These are phyloP conservation scores for Oryzias dopingdopingensis DNA, from an alignment of 2,797 vertebrate genomes.

Conservation along the genomic window DNA sequence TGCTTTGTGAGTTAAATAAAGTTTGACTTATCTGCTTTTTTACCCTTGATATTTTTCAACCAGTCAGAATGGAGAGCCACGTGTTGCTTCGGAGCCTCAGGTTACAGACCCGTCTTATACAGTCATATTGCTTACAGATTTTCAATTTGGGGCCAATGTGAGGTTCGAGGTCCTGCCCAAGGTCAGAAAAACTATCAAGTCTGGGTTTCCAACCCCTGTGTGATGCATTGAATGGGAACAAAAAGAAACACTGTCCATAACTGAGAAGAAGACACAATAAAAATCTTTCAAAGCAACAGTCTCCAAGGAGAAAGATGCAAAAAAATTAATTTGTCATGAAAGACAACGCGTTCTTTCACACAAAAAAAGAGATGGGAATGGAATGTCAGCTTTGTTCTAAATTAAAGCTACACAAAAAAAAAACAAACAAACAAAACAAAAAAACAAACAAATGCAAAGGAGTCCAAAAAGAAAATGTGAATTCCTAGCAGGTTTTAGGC, in stretches of 20 bases:
- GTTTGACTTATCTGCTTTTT: too few species aligned
- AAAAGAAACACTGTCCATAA: slow-evolving; percentile 37
- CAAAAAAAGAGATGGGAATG: slow-evolving; percentile 23
- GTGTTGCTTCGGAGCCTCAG: too few species aligned
- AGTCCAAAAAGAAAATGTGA: slow-evolving; percentile 18
- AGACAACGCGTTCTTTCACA: slow-evolving; percentile 14
- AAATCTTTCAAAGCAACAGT: too few species aligned
- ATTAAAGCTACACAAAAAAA: neutral
- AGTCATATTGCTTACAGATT: too few species aligned
- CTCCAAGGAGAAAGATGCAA: slow-evolving; percentile 44
- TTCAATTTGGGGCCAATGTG: too few species aligned
- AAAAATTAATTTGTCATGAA: slow-evolving; percentile 44
- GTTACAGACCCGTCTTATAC: too few species aligned
- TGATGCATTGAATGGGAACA: slow-evolving; percentile 33
- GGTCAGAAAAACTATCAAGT: too few species aligned
- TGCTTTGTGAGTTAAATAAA: too few species aligned
- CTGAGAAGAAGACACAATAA: too few species aligned
- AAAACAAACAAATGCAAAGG: neutral
- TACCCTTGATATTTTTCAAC: too few species aligned
- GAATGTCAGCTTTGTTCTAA: slow-evolving; percentile 26
- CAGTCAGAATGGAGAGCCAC: too few species aligned
- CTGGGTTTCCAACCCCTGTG: neutral
- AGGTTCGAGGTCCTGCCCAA: too few species aligned
- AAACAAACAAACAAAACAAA: slow-evolving; percentile 4
- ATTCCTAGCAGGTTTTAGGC: slow-evolving; percentile 11